These are phyloP conservation scores for Cephalopterus ornatus DNA, from an alignment of 2,113 vertebrate species.

Conservation along the genomic window DNA sequence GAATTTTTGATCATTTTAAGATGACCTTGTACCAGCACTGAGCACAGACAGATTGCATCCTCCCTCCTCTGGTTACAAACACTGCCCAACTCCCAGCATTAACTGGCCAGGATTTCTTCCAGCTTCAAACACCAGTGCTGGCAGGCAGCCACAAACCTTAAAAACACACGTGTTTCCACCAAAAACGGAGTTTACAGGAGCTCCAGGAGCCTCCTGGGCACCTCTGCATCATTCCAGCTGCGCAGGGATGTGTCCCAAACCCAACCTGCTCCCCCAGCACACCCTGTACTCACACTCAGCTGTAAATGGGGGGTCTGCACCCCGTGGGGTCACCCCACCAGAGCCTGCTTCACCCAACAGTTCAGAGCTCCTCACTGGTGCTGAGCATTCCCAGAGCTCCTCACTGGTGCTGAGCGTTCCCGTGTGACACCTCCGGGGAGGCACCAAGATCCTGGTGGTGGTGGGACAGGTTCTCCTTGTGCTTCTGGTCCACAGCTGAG, in stretches of 20 bases:
- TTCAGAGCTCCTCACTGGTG: background rate
- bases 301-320: background rate
- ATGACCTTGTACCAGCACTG: background rate
- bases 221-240: background rate
- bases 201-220: background rate
- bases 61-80: background rate
- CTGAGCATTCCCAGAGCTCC: background rate
- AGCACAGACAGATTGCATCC: background rate
- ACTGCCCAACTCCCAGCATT: background rate
- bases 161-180: background rate
- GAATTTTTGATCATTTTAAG: background rate
- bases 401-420: background rate
- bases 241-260: background rate
- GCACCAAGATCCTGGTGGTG: background rate
- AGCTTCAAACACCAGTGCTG: background rate
- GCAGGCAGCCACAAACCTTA: background rate
- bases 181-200: background rate
- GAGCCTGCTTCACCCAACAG: background rate
- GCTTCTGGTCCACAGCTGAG: background rate
- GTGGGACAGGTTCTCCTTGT: background rate
- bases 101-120: background rate
- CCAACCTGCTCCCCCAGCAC: background rate
- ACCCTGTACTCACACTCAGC: background rate
- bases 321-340: background rate
- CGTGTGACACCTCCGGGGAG: fast-evolving